These are phyloP conservation scores for Phasianus colchicus DNA, from an alignment of 2,113 vertebrate genomes.

Conservation along the genomic window DNA sequence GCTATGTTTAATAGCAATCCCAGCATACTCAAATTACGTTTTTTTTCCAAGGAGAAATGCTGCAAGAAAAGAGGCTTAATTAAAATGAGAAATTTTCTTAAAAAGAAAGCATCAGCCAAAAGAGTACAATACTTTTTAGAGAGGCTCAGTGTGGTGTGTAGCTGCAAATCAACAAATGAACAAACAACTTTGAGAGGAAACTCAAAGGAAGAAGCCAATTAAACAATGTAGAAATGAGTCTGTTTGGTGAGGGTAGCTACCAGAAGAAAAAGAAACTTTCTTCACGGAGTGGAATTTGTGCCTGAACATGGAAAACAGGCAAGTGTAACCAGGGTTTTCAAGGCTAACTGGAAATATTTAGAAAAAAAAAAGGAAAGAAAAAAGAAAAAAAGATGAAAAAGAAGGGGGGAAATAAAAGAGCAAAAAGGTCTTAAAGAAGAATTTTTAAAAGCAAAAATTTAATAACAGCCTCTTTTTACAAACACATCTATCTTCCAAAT, in stretches of 20 bases:
- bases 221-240: neutral
- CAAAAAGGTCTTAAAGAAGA: neutral
- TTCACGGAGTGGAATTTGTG: neutral
- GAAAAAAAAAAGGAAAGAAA: neutral
- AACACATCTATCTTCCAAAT: neutral
- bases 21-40: rapidly evolving
- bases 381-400: neutral
- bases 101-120: neutral
- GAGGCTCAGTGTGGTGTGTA: neutral
- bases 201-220: rapidly evolving
- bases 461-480: neutral
- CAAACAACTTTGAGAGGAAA: neutral
- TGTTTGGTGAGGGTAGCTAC: neutral
- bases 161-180: neutral
- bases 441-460: neutral
- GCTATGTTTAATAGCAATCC: neutral
- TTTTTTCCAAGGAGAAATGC: neutral
- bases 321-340: neutral
- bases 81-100: neutral
- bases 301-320: neutral
- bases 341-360: neutral
- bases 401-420: neutral
- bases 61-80: neutral
- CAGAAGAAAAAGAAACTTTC: neutral
- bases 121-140: neutral